These are phyloP conservation scores for Toxonevra muliebris DNA, from an alignment of 2,888 invertebrate genomes.

Conservation along the genomic window DNA sequence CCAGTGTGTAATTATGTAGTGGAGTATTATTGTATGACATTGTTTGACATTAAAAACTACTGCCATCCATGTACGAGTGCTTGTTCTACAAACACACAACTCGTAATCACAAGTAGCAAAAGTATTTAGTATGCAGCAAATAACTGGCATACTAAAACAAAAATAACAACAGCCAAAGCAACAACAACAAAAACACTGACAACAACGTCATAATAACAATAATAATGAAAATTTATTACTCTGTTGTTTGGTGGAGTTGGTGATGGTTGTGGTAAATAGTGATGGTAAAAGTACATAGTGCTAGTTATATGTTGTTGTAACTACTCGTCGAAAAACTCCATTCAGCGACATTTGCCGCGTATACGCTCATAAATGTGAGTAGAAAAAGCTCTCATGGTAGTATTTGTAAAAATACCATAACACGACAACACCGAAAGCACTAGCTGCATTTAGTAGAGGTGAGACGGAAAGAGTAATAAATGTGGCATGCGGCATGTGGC, in stretches of 20 bases:
- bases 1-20: too few relatives aligned
- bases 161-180: slow-evolving; percentile 15
- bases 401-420: slow-evolving; percentile 9
- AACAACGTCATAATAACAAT: slow-evolving; percentile 30
- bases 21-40: slow-evolving; percentile 18
- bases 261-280: neutral
- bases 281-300: neutral
- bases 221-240: slow-evolving; percentile 33
- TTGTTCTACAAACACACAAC: neutral
- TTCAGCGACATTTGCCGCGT: slow-evolving; percentile 28
- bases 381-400: neutral
- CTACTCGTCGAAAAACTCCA: neutral
- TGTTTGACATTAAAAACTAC: slow-evolving; percentile 14
- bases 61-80: neutral
- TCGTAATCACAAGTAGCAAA: neutral
- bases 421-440: neutral
- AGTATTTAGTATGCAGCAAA: slow-evolving; percentile 11
- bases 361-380: slow-evolving; percentile 24
- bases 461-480: neutral
- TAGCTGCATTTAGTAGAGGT: neutral
- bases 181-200: slow-evolving; percentile 11
- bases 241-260: slow-evolving; percentile 3
- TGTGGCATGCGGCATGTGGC: neutral
- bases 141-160: slow-evolving; percentile 3
- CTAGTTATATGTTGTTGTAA: neutral